Percentiles rank a stretch among this genome's conserved stretches.
Conservation (phyloP, 2,113 vertebrate genomes). For the Genyomyrus donnyi region DNA sequence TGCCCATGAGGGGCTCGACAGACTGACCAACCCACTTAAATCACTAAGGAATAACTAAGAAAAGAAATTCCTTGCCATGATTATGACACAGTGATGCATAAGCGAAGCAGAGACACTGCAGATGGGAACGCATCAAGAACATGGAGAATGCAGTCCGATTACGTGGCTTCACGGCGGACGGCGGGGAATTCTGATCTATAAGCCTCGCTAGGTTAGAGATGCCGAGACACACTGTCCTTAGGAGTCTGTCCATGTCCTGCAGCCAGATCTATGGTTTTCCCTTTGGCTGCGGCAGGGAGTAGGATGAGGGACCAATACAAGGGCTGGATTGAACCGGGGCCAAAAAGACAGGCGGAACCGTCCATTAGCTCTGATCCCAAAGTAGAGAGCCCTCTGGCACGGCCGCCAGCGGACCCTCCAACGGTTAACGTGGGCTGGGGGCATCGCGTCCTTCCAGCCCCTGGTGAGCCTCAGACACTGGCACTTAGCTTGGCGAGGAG, state of each 20-base stretch:
- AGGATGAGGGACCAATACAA: not conserved
- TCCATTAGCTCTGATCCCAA: not conserved
- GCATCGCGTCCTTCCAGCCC: not conserved
- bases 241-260: not conserved
- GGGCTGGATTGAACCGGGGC: not conserved
- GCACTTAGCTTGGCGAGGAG: not conserved
- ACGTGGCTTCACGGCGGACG: not conserved
- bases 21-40: not conserved
- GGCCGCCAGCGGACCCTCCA: not conserved
- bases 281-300: not conserved
- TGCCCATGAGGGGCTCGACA: not conserved
- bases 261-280: not conserved
- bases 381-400: not conserved
- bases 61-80: not conserved
- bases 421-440: not conserved
- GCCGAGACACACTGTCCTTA: not conserved
- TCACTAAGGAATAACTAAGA: not conserved
- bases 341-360: not conserved
- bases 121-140: not conserved
- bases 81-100: not conserved
- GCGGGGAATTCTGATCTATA: not conserved
- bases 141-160: not conserved
- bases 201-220: not conserved
- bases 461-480: not conserved
- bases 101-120: not conserved